A percentile compares a stretch with the other conserved stretches of the same genome.
phyloP scores from a whole-genome alignment of 2,888 invertebrate genomes.

The Drosophila suboccidentalis region DNA sequence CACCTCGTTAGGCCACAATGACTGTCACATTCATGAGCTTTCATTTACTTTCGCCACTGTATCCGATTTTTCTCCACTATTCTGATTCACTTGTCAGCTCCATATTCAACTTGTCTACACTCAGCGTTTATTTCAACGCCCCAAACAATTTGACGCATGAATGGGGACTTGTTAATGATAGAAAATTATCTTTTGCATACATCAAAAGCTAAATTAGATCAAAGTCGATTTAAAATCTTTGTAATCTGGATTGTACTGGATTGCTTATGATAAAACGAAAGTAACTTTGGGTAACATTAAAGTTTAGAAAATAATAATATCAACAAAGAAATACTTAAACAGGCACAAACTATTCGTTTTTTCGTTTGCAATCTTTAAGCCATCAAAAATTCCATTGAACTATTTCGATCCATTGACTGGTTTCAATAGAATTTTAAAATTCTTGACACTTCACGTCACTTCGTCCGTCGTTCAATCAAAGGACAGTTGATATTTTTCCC shows the following conservation, averaged over 20 bases:
- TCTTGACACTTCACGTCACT: constrained; percentile 16
- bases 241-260: too few relatives aligned
- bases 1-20: constrained; percentile 46
- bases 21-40: constrained; percentile 23
- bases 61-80: not conserved
- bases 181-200: too few relatives aligned
- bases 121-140: too few relatives aligned
- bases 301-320: too few relatives aligned
- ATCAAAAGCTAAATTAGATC: too few relatives aligned
- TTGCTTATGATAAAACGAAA: too few relatives aligned
- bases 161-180: too few relatives aligned
- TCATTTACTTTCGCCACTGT: not conserved
- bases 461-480: constrained; percentile 31
- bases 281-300: too few relatives aligned
- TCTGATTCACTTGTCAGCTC: not conserved
- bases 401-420: constrained; percentile 33
- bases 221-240: too few relatives aligned
- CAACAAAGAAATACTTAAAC: too few relatives aligned
- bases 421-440: constrained; percentile 12
- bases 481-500: constrained; percentile 42
- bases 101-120: not conserved
- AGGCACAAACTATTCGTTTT: not conserved
- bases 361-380: not conserved
- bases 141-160: too few relatives aligned
- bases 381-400: constrained; percentile 31